A percentile compares a stretch with the other conserved stretches of the same genome.
phyloP scores from a whole-genome alignment of 2,888 invertebrate species.

The Dendrolimus houi region DNA sequence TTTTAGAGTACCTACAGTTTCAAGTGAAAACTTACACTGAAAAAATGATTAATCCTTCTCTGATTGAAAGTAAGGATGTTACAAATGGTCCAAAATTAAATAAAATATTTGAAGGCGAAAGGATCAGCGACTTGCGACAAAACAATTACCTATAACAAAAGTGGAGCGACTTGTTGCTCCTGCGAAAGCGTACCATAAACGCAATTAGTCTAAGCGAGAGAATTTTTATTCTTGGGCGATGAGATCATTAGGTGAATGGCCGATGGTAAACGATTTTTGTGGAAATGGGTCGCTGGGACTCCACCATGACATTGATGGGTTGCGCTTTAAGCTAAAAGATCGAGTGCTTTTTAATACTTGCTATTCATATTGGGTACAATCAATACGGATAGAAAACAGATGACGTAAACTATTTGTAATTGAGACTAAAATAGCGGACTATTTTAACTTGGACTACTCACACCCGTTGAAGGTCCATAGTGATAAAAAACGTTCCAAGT shows the following conservation, averaged over 20 bases:
- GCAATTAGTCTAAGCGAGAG: conserved; percentile 64
- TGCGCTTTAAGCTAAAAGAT: conserved; percentile 6
- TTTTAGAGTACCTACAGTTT: too few species aligned
- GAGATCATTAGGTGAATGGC: conserved; percentile 71
- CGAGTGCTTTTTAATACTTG: not conserved
- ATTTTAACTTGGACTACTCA: too few species aligned
- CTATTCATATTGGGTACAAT: not conserved
- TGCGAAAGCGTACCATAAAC: conserved; percentile 62
- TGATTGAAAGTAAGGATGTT: too few species aligned
- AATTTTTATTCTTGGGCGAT: conserved; percentile 67
- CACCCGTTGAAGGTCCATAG: too few species aligned
- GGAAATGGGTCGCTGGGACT: conserved; percentile 59
- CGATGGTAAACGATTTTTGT: conserved; percentile 34
- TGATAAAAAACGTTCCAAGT: too few species aligned
- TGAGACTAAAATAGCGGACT: too few species aligned
- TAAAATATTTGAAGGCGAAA: conserved; percentile 22
- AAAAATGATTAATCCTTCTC: too few species aligned
- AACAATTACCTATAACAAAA: conserved; percentile 35
- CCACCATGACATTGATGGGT: conserved; percentile 56
- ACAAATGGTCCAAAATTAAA: too few species aligned
- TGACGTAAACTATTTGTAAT: too few species aligned
- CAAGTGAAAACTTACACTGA: too few species aligned
- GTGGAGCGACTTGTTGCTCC: conserved; percentile 50
- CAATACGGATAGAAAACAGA: too few species aligned
- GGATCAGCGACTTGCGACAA: conserved; percentile 22